Base-by-base conservation (phyloP, 2,113 vertebrate species). In the Ammodytes dubius region DNA sequence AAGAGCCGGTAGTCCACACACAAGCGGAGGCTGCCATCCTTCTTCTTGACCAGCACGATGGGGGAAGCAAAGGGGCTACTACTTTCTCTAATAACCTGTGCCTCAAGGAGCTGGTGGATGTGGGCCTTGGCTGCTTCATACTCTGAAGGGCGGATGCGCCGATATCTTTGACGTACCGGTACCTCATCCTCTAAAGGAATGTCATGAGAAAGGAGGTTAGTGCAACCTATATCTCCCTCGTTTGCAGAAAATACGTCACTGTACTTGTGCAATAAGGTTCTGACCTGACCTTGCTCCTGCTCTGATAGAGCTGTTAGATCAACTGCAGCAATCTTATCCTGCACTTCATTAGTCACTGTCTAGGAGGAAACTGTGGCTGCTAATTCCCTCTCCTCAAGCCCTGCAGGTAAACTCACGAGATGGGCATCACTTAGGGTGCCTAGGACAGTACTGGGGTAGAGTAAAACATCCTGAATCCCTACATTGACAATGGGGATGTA, bases 41-140 rank as follows among this genome's bases (percentile, higher is more conserved):
- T 69, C 10, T 67, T 81, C 12, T 69, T 74, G 0, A 80, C 42
- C 0, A 80, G 40, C 14, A 80, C 53, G 35, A 80, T 73, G 8
- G 61, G 43, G 4, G 47, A 56, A 8, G 53, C 40, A 50, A 54
- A 72, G 14, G 49, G 69, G 27, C 68, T 79, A 19, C 67, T 43
- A 19, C 61, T 67, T 19, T 74, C 70, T 7, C 79, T 43, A 37
- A 81, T 68, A 1, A 81, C 46, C 49, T 68, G n/a, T 17, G 43
- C 27, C 0, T 66, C 52, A 0, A 74, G 47, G 0, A 81, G 54
- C 7, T 74, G 61, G 10, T 15, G 6, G 0, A 74, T 80, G 8
- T 79, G 64, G 0, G 12, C 15, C 39, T 64, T 63, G 0, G 3
- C 70, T 2, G 14, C 49, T 40, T 74, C 27, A 13, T 68, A 79